phyloP scores from a whole-genome alignment of 2,888 invertebrate species.

The Cantharis rustica region DNA sequence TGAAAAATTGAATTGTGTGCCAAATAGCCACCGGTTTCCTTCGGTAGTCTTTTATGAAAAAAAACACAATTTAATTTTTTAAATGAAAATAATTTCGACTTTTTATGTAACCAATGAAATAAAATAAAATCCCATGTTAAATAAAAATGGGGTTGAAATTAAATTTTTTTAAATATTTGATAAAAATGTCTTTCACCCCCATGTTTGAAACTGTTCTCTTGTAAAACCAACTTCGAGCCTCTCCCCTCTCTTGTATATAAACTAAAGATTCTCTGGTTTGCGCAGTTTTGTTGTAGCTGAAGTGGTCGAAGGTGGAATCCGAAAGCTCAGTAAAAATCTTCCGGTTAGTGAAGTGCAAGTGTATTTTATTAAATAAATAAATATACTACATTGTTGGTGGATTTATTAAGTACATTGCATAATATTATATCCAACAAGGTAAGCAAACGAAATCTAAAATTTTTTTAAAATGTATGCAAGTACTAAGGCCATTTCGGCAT shows the following conservation, averaged over 20 bases:
- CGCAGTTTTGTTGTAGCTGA: conserved; percentile 10
- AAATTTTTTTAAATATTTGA: not conserved
- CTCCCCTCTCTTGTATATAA: conserved; percentile 37
- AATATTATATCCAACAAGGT: not conserved
- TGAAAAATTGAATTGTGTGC: no score
- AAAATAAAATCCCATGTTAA: not conserved
- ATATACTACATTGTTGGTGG: not conserved
- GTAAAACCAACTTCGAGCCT: conserved; percentile 31
- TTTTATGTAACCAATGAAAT: no score
- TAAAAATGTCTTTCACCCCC: conserved; percentile 10
- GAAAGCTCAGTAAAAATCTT: not conserved
- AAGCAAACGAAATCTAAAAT: not conserved
- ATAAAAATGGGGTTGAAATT: not conserved
- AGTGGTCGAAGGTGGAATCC: conserved; percentile 1
- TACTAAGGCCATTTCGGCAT: not conserved
- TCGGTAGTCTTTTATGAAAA: no score
- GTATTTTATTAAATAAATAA: not conserved
- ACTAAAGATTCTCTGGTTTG: conserved; percentile 1
- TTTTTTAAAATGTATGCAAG: not conserved
- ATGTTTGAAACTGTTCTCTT: conserved; percentile 15
- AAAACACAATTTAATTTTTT: no score
- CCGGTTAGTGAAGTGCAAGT: conserved; percentile 3
- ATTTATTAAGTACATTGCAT: not conserved
- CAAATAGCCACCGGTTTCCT: no score
- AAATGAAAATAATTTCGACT: no score